Base-by-base conservation (phyloP, 1,140 invertebrate genomes). In the Gonioctena quinquepunctata region DNA sequence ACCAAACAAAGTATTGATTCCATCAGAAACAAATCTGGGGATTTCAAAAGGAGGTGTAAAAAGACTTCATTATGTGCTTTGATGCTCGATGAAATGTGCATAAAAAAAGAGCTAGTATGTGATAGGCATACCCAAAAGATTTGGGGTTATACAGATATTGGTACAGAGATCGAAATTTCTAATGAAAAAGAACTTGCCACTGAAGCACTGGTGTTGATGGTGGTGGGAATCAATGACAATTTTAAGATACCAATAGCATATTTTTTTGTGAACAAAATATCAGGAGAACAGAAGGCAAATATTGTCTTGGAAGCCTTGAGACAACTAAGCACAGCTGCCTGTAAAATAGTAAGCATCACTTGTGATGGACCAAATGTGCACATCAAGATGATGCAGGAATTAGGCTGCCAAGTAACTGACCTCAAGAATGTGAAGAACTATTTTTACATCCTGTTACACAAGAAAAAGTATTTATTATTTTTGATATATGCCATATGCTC, bases 201-300 rank as follows among this genome's bases (percentile, higher is more conserved):
- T 61, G 67, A 81, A 66, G 79, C 76, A n/a, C 66, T 82, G 16
- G 73, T 77, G 6, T 83, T 82, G 49, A 75, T 82, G 74, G 28
- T 79, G 2, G 76, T 76, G 23, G 62, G 26, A 23, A 42, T 83
- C 2, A 82, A 82, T 73, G 68, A 57, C 16, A 25, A 18, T 6
- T 83, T 75, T 76, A 83, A 83, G 68, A 65, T 73, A n/a, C 54
- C 60, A 33, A 22, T 71, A 23, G 63, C 21, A 3, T 74, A 74
- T 66, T 75, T 72, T 57, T 42, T 72, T 4, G 19, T 68, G 2
- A 33, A 56, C 59, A 63, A 42, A 13, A n/a, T 72, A 25, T 2
- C 59, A 56, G 61, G 63, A 8, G 11, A 16, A 19, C 28, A 72
- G 63, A 60, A 50, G 18, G 67, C 70, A 16, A 42, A 56, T 3